Evolutionary conservation across 1,140 invertebrate species (phyloP).

Genomic region (Callitettix versicolor): DNA sequence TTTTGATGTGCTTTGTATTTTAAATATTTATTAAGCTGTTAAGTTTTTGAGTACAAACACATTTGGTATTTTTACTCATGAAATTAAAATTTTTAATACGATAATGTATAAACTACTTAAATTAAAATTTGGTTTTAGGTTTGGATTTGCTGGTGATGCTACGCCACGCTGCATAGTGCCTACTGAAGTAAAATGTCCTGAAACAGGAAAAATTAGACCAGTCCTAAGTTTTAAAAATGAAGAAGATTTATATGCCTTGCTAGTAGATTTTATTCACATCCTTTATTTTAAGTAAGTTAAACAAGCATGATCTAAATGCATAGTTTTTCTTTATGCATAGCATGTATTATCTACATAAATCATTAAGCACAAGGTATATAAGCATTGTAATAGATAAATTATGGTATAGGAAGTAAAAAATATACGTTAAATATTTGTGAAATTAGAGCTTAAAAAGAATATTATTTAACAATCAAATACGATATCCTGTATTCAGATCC

Average conservation of each 20-base stretch:
- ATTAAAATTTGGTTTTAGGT: conserved; percentile 43
- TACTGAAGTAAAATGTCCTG: conserved; percentile 58
- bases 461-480: too few species aligned
- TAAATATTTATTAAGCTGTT: background rate
- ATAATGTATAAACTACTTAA: background rate
- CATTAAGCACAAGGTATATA: too few species aligned
- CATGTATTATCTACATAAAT: too few species aligned
- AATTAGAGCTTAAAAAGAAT: too few species aligned
- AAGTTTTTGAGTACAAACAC: background rate
- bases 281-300: conserved; percentile 75
- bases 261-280: conserved; percentile 79
- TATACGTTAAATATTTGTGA: too few species aligned
- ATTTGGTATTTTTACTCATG: conserved; percentile 12
- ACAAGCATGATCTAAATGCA: too few species aligned
- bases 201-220: conserved; percentile 47
- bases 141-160: conserved; percentile 82
- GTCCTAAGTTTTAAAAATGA: conserved; percentile 59
- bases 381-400: too few species aligned
- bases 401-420: too few species aligned
- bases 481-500: too few species aligned
- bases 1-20: background rate
- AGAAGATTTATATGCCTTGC: conserved; percentile 71
- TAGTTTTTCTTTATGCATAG: too few species aligned
- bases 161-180: conserved; percentile 78
- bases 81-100: background rate